Conservation (phyloP, 2,797 vertebrate species). For the Hydrolagus colliei region DNA sequence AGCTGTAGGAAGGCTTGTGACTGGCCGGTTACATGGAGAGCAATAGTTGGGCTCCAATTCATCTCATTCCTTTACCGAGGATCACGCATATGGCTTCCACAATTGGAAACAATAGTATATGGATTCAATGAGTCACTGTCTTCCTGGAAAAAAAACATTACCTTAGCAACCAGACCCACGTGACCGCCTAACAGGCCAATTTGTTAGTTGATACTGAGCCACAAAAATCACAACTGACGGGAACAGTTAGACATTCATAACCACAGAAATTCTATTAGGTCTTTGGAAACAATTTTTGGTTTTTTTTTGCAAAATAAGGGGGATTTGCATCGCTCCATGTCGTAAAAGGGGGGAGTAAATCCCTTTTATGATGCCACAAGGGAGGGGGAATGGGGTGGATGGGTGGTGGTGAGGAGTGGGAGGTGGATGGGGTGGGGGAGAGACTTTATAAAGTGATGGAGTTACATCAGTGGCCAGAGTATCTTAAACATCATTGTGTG, state of each 20-base stretch:
- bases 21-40: constrained; percentile 24
- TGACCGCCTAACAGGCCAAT: constrained; percentile 20
- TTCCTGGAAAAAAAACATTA: constrained; percentile 31
- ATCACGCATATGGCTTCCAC: constrained; percentile 30
- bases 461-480: not conserved
- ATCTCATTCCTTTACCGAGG: constrained; percentile 21
- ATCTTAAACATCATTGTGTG: not conserved
- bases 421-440: no score
- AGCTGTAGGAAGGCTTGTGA: constrained; percentile 22
- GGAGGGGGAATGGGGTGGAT: no score
- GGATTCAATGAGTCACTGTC: constrained; percentile 29
- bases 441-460: not conserved
- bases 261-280: constrained; percentile 1
- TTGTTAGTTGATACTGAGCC: constrained; percentile 27
- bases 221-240: constrained; percentile 19
- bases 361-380: not conserved
- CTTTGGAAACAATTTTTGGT: not conserved
- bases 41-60: constrained; percentile 15
- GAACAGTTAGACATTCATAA: not conserved
- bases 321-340: not conserved
- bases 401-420: not conserved
- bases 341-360: not conserved
- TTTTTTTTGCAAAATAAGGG: not conserved
- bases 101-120: constrained; percentile 31
- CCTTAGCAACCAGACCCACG: constrained; percentile 31